Evolutionary conservation across 1,140 invertebrate genomes (phyloP), one percentile per base, ranked within the genome.

Genomic region (Eupeodes corollae): DNA sequence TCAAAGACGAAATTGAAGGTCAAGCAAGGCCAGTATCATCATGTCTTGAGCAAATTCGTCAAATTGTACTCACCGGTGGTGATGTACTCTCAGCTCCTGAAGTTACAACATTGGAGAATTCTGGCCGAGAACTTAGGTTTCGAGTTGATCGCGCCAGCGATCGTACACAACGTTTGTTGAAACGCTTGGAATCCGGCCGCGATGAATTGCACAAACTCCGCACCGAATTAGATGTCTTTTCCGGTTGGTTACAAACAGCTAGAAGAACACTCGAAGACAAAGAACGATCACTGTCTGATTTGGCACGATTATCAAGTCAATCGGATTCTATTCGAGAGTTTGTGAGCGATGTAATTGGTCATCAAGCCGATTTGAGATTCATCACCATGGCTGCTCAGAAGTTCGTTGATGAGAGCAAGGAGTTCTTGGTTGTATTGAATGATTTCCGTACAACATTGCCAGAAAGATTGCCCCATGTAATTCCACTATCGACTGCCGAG

Each of bases 371-470:
- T 71, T 70, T 95, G 2, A 75, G 91, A 19, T 96, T 94, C 64
- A 91, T 95, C 47, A 91, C 89, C 1, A 93, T 96, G 84, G 82
- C 88, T 1, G 89, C 88, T 0, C 90, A 95, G 70, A 94, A 94
- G 68, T 96, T 94, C 68, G 79, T 92, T 33, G 90, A 94, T 58
- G 89, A 95, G 67, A 88, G 88, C 58, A 92, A 91, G 75, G 87
- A 91, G 52, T 91, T 89, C 68, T 70, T 91, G 2, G 76, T 77
- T 30, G 73, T 82, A 11, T 71, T 93, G 31, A 93, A 92, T 65
- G 85, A 90, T 45, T 91, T 88, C 70, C 77, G 89, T 38, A 88
- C 85, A 2, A 78, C 79, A 35, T 61, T 91, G 41, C 88, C 88
- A 1, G 83, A 88, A 37, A 76, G 88, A 21, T 67, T 89, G 50